Conservation (phyloP, 23 tunicate genomes). For the Botrylloides violaceus region DNA sequence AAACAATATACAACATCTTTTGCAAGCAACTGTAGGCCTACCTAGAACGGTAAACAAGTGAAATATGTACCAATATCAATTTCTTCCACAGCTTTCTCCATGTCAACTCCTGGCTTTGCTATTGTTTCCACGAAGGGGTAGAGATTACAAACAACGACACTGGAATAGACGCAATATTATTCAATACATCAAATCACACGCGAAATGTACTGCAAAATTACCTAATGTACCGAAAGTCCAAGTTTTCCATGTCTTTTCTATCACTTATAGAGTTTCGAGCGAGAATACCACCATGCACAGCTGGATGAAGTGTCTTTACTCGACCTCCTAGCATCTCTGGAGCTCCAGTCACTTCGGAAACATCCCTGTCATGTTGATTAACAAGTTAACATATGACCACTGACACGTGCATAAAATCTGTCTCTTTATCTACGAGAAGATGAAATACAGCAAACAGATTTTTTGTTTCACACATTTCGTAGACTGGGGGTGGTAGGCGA, state of each 20-base stretch:
- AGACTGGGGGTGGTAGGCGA: too few species aligned
- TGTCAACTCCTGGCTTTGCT: constrained; percentile 16
- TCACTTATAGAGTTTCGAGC: constrained; percentile 51
- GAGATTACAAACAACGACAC: constrained; percentile 77
- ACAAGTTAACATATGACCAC: too few species aligned
- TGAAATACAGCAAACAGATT: too few species aligned
- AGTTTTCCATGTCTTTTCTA: constrained; percentile 35
- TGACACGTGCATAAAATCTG: too few species aligned
- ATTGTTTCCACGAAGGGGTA: constrained; percentile 80
- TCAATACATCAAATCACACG: neutral
- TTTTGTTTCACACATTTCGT: too few species aligned
- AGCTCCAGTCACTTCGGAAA: constrained; percentile 79
- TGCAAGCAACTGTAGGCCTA: too few species aligned
- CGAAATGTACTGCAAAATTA: neutral
- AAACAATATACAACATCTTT: too few species aligned
- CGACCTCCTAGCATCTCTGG: constrained; percentile 93
- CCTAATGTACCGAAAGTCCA: constrained; percentile 58
- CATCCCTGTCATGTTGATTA: constrained; percentile 48
- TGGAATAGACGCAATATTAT: constrained; percentile 7
- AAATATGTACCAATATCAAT: constrained; percentile 92
- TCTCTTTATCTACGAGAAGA: too few species aligned
- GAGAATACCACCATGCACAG: constrained; percentile 79
- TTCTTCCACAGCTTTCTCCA: constrained; percentile 77
- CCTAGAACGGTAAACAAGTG: too few species aligned
- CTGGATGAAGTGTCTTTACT: constrained; percentile 93